Percentiles rank a stretch among this genome's conserved stretches.
These are phyloP conservation scores for Drosophila pectinifera DNA, from an alignment of 1,140 invertebrate species.

Conservation along the genomic window DNA sequence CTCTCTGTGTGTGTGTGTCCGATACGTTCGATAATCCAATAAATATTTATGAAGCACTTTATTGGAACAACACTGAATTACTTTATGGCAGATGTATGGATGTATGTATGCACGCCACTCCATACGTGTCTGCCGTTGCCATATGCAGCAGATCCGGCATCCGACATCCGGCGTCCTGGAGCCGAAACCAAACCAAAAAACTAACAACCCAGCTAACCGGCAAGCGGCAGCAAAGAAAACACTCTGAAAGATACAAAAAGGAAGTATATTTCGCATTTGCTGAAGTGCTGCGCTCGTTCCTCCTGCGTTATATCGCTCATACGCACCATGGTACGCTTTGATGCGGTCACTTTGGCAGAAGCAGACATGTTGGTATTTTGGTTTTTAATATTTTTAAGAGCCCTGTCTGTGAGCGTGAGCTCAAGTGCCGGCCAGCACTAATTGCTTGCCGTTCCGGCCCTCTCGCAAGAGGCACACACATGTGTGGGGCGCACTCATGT, in stretches of 20 bases:
- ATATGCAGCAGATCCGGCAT: constrained; percentile 34
- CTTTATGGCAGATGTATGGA: constrained; percentile 67
- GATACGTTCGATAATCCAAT: constrained; percentile 82
- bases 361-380: constrained; percentile 43
- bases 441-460: constrained; percentile 38
- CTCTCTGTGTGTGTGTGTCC: constrained; percentile 39
- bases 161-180: constrained; percentile 1
- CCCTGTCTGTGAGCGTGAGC: constrained; percentile 29
- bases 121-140: constrained; percentile 29
- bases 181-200: constrained; percentile 31
- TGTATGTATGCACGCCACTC: constrained; percentile 21
- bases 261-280: constrained; percentile 54
- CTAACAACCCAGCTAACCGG: constrained; percentile 19
- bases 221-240: constrained; percentile 34
- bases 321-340: constrained; percentile 68
- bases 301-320: constrained; percentile 55
- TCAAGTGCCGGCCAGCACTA: constrained; percentile 42
- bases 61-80: constrained; percentile 84
- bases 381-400: constrained; percentile 72
- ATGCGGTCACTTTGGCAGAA: constrained; percentile 60
- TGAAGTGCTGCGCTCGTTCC: constrained; percentile 36
- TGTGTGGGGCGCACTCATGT: constrained; percentile 29
- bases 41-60: constrained; percentile 84
- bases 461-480: neutral
- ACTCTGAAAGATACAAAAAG: constrained; percentile 10